phyloP scores from a whole-genome alignment of 2,113 vertebrate genomes.

The Zosterops borbonicus region DNA sequence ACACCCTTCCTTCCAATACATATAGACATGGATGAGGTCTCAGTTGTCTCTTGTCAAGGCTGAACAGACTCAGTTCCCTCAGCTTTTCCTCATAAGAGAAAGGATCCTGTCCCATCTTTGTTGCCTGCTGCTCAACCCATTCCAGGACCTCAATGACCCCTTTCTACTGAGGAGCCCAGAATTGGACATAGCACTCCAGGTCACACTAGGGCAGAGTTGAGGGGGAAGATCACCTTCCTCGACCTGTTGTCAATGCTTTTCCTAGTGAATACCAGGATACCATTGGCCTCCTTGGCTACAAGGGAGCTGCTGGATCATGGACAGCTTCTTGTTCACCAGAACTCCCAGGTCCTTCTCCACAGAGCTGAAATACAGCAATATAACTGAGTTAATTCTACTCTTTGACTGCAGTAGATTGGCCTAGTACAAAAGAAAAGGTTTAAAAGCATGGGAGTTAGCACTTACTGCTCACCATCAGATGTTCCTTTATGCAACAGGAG shows the following conservation, averaged over 20 bases:
- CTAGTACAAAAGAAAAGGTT: background rate
- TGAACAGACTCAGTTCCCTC: background rate
- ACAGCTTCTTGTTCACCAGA: background rate
- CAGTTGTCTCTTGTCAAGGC: background rate
- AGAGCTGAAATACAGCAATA: background rate
- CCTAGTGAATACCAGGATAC: background rate
- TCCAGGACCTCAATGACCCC: background rate
- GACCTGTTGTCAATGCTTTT: rapidly evolving
- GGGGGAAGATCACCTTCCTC: too few species aligned
- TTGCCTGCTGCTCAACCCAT: background rate
- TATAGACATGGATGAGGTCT: background rate
- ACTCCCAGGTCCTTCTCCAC: background rate
- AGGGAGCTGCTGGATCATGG: background rate
- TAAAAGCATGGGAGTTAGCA: background rate
- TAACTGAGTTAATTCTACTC: background rate
- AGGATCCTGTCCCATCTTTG: background rate
- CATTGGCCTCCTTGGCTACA: background rate
- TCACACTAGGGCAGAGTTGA: background rate
- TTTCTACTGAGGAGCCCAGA: background rate
- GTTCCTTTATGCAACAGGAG: background rate
- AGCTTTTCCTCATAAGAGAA: background rate
- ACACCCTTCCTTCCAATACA: background rate
- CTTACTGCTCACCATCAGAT: background rate
- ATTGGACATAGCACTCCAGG: background rate
- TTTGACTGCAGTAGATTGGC: background rate